Conservation (phyloP, 2,888 invertebrate species). For the Drosophila prolongata region DNA sequence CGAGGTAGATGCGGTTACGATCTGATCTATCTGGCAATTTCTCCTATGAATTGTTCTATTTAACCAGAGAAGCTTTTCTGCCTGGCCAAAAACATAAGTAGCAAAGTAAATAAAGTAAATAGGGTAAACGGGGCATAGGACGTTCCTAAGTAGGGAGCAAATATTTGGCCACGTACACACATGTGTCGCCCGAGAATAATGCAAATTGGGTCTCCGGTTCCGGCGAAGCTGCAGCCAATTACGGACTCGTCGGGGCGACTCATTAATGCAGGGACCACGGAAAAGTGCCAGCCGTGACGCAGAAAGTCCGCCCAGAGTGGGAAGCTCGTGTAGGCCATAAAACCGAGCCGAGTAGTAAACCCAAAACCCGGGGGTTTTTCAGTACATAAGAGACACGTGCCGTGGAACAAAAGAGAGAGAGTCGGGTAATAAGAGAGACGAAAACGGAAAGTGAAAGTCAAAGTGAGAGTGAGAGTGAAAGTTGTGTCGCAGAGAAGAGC, state of each 20-base stretch:
- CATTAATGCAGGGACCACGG: slow-evolving; percentile 38
- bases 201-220: slow-evolving; percentile 33
- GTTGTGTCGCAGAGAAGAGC: slow-evolving; percentile 22
- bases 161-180: slow-evolving; percentile 44
- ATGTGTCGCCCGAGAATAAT: slow-evolving; percentile 43
- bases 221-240: slow-evolving; percentile 40
- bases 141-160: slow-evolving; percentile 32
- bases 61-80: slow-evolving; percentile 24
- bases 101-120: slow-evolving; percentile 35
- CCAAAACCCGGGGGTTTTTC: slow-evolving; percentile 14
- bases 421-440: not conserved
- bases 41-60: slow-evolving; percentile 37
- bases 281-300: slow-evolving; percentile 31
- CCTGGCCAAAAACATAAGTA: slow-evolving; percentile 14
- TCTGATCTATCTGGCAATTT: slow-evolving; percentile 39
- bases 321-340: slow-evolving; percentile 76
- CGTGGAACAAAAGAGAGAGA: slow-evolving; percentile 19
- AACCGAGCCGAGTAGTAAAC: slow-evolving; percentile 44
- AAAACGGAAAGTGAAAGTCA: slow-evolving; percentile 35
- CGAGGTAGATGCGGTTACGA: slow-evolving; percentile 71
- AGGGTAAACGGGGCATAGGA: slow-evolving; percentile 18
- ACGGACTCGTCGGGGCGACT: slow-evolving; percentile 20
- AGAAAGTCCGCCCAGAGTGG: slow-evolving; percentile 26
- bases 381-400: slow-evolving; percentile 42
- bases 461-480: slow-evolving; percentile 38